Evolutionary conservation across 64 coral and sea anemone genomes (phyloP).

Genomic region (Anthopleura sola): DNA sequence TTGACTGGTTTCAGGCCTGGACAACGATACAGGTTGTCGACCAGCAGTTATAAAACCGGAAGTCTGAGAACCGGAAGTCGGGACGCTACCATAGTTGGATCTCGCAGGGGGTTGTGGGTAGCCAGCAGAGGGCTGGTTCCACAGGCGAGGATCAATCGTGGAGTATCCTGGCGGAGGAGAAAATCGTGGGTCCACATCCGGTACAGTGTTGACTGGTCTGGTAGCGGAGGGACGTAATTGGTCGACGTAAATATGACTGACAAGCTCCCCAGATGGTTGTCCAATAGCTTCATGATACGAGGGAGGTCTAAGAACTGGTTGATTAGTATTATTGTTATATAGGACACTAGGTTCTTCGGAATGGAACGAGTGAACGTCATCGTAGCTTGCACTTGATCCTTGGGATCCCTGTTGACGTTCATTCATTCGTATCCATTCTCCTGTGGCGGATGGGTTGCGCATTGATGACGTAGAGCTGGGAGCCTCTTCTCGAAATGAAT

Average conservation of each 20-base stretch:
- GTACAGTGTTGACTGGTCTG: neutral
- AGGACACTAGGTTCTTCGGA: conserved; percentile 78
- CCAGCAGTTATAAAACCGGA: conserved; percentile 18
- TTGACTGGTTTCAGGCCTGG: conserved; percentile 25
- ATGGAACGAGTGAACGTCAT: conserved; percentile 76
- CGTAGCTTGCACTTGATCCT: conserved; percentile 17
- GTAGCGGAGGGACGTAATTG: conserved; percentile 2
- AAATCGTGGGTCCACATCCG: conserved; percentile 9
- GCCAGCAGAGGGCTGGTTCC: neutral
- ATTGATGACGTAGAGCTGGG: conserved; percentile 61
- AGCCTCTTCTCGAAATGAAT: conserved; percentile 87
- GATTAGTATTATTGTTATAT: conserved; percentile 7
- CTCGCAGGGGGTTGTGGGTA: conserved; percentile 13
- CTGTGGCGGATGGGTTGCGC: conserved; percentile 1
- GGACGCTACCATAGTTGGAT: neutral
- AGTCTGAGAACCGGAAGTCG: neutral
- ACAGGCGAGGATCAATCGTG: conserved; percentile 10
- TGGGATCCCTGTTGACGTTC: conserved; percentile 43
- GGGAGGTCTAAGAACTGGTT: conserved; percentile 35
- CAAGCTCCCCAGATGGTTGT: neutral
- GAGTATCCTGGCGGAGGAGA: conserved; percentile 32
- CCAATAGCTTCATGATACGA: conserved; percentile 65
- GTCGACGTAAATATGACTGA: conserved; percentile 27
- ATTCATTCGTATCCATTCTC: conserved; percentile 27
- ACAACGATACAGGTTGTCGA: conserved; percentile 18